These are phyloP conservation scores for Platalea minor DNA, from an alignment of 2,797 vertebrate genomes.

Conservation along the genomic window DNA sequence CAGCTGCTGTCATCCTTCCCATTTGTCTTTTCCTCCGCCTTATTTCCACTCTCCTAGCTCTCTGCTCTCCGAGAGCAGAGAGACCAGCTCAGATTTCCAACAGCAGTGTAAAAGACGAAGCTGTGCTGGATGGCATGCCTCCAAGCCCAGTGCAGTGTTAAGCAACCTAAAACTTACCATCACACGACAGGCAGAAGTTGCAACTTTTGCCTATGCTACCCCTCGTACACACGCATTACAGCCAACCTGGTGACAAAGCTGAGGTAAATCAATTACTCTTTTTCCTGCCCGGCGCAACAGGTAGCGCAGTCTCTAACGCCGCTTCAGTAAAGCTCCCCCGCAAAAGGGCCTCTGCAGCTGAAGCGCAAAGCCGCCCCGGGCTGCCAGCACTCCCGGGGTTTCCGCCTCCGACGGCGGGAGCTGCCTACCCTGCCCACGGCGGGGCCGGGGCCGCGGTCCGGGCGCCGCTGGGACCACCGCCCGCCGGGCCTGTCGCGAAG, in stretches of 20 bases:
- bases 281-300: not conserved
- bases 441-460: not conserved
- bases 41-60: not conserved
- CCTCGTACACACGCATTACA: rapidly evolving
- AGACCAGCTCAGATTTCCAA: not conserved
- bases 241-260: too few species aligned
- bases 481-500: not conserved
- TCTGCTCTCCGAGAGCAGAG: not conserved
- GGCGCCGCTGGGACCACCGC: not conserved
- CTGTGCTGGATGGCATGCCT: rapidly evolving
- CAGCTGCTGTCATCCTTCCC: not conserved
- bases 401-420: not conserved
- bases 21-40: not conserved
- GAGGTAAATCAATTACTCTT: rapidly evolving
- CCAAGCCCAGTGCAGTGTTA: rapidly evolving
- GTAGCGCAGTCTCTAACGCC: rapidly evolving
- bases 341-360: not conserved
- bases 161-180: not conserved
- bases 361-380: not conserved
- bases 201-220: rapidly evolving
- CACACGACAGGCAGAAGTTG: rapidly evolving
- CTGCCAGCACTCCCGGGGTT: too few species aligned
- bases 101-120: rapidly evolving
- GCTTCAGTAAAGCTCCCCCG: not conserved
- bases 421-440: rapidly evolving